Evolutionary conservation across 1,140 invertebrate species (phyloP).

Genomic region (Aphaenogaster rudis): DNA sequence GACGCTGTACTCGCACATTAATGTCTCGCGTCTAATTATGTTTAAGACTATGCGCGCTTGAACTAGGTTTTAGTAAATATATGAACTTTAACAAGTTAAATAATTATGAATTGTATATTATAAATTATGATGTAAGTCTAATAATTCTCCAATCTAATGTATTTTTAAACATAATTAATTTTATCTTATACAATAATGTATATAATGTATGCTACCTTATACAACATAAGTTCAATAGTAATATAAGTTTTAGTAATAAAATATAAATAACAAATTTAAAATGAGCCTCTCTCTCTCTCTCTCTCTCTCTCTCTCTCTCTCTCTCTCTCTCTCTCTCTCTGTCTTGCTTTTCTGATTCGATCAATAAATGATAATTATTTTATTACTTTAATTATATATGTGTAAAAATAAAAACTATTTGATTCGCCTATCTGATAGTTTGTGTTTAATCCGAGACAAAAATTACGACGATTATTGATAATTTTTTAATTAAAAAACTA

Average conservation of each 20-base stretch:
- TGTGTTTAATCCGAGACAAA: background rate
- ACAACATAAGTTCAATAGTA: too few relatives aligned
- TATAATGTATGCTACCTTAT: too few relatives aligned
- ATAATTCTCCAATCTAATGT: background rate
- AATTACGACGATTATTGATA: background rate
- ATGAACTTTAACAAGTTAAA: background rate
- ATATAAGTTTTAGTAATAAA: background rate
- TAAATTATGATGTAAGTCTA: background rate
- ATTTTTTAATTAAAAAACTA: conserved; percentile 19
- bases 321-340: too few relatives aligned
- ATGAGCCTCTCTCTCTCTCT: too few relatives aligned
- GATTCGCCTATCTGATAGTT: background rate
- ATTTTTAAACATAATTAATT: too few relatives aligned
- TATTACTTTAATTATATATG: background rate
- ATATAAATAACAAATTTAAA: background rate
- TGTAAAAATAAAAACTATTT: background rate
- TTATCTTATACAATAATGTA: too few relatives aligned
- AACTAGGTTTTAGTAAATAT: background rate
- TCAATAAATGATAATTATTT: background rate
- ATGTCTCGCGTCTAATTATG: background rate
- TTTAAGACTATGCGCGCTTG: conserved; percentile 13
- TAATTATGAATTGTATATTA: background rate
- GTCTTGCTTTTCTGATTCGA: too few relatives aligned
- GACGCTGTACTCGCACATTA: conserved; percentile 10
- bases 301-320: too few relatives aligned